phyloP scores from a whole-genome alignment of 2,888 invertebrate genomes.

The Muscina levida region DNA sequence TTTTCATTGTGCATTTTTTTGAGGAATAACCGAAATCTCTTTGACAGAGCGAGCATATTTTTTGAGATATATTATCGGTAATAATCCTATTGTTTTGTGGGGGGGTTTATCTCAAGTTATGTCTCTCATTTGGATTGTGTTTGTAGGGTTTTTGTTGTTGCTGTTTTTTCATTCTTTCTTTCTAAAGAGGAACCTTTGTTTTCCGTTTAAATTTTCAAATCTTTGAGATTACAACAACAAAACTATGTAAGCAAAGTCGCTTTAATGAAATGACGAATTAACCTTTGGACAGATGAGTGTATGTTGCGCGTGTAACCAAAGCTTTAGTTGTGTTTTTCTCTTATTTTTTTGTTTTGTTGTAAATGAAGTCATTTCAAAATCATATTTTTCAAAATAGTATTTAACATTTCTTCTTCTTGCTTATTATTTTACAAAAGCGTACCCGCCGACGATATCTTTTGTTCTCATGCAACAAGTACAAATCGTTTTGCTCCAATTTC shows the following conservation, averaged over 20 bases:
- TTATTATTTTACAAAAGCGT: not conserved
- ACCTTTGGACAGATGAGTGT: not conserved
- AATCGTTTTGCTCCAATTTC: constrained; percentile 57
- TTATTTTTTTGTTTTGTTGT: not conserved
- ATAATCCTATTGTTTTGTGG: constrained; percentile 10
- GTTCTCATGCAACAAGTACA: constrained; percentile 39
- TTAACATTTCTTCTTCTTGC: too few species aligned
- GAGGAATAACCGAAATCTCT: not conserved
- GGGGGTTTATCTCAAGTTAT: not conserved
- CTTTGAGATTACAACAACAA: constrained; percentile 2
- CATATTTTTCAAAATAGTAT: constrained; percentile 47
- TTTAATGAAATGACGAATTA: not conserved
- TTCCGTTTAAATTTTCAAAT: constrained; percentile 13
- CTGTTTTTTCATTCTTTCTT: constrained; percentile 2
- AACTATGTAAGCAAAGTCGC: not conserved
- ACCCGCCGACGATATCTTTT: constrained; percentile 9
- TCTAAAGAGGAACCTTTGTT: too few species aligned
- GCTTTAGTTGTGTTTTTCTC: not conserved
- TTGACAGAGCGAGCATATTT: not conserved
- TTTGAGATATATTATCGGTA: constrained; percentile 4
- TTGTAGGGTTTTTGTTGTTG: not conserved
- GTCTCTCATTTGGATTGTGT: not conserved
- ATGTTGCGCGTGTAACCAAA: not conserved
- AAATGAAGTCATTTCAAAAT: constrained; percentile 60
- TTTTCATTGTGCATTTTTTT: not conserved